Evolutionary conservation across 2,888 invertebrate genomes (phyloP), one percentile per base, ranked within the genome.

Genomic region (Acrobasis repandana): DNA sequence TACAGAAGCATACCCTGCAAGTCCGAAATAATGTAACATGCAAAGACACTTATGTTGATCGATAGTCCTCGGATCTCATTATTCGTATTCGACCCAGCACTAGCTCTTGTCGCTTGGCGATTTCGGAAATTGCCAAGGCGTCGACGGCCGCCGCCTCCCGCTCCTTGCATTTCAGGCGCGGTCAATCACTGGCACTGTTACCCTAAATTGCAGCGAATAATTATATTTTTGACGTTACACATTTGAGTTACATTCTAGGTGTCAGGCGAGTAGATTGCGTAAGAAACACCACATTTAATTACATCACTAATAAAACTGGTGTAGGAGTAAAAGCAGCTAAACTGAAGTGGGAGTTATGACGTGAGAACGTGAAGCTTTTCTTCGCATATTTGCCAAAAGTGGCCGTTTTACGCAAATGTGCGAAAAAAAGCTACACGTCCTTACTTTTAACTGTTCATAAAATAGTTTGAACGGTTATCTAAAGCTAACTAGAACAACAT

Each of bases 71-170:
- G 49, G 77, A 88, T 88, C 85, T 88, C 88, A 90, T 90, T 90
- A 90, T 88, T 87, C 86, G 78, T 77, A 80, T 85, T 86, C 83
- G 78, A 76, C 81, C 68, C 86, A 83, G 85, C 89, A 87, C 86
- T 86, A 86, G 80, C 88, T 88, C 87, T 88, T 87, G 90, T 86
- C 86, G 89, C 85, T 88, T 81, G 83, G 85, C 88, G 90, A 90
- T 90, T 91, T 91, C 90, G 90, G 91, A 91, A 91, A 91, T 91
- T 90, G 85, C 90, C 85, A 89, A 90, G 90, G 87, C 88, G 85
- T 80, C 80, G 83, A 77, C 80, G 79, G 75, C 76, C 69, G 76
- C 77, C 69, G 74, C 64, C 70, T 71, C 77, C 74, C 66, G 74
- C 76, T 80, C 81, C 83, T 84, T 83, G 79, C 82, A 77, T 77